These are phyloP conservation scores for Caenorhabditis angaria DNA, from an alignment of 2,888 invertebrate species.

Conservation along the genomic window DNA sequence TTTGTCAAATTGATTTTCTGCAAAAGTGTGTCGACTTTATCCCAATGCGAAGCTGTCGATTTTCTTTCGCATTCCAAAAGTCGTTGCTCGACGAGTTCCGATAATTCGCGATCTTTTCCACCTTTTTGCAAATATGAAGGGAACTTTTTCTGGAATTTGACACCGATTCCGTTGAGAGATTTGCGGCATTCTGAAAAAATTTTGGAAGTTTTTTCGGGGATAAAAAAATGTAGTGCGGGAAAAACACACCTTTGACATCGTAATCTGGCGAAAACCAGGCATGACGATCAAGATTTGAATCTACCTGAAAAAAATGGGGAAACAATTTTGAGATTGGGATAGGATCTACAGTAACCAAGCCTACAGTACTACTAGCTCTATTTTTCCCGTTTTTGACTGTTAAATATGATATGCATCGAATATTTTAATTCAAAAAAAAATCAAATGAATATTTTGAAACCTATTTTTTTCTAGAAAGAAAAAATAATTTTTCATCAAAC, in stretches of 20 bases:
- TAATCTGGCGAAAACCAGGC: conserved; percentile 38
- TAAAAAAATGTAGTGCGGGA: not conserved
- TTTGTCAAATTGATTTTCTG: conserved; percentile 54
- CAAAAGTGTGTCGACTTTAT: conserved; percentile 49
- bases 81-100: conserved; percentile 51
- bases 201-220: too few relatives aligned
- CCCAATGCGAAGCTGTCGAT: conserved; percentile 55
- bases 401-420: not conserved
- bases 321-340: too few relatives aligned
- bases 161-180: conserved; percentile 55
- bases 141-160: conserved; percentile 67
- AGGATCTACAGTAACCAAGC: too few relatives aligned
- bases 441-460: not conserved
- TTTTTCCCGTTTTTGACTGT: not conserved
- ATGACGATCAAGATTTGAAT: conserved; percentile 37
- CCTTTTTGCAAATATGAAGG: conserved; percentile 57
- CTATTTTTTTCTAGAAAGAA: too few relatives aligned
- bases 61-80: conserved; percentile 58
- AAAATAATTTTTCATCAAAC: too few relatives aligned
- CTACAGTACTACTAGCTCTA: too few relatives aligned
- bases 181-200: conserved; percentile 56
- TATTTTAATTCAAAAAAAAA: not conserved
- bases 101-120: conserved; percentile 54
- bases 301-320: conserved; percentile 37
- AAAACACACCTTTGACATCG: conserved; percentile 25